Evolutionary conservation across 2,113 vertebrate species (phyloP).

Genomic region (Tauraco erythrolophus): DNA sequence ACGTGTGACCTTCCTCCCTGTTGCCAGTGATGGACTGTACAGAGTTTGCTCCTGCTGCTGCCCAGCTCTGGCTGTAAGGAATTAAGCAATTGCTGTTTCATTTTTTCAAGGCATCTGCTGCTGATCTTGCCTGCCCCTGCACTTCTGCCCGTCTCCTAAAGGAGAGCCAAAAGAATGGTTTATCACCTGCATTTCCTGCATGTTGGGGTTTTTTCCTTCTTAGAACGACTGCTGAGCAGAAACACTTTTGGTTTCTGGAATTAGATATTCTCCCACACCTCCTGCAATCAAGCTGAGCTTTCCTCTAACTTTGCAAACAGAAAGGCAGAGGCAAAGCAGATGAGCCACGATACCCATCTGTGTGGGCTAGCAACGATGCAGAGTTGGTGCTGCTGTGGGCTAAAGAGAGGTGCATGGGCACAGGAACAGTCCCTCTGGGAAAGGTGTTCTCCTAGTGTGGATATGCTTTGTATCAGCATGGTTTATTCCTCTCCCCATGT

Average conservation of each 20-base stretch:
- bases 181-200: not conserved
- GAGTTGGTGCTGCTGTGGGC: not conserved
- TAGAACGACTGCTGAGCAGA: not conserved
- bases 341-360: not conserved
- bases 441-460: not conserved
- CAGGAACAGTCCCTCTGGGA: not conserved
- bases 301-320: not conserved
- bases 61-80: not conserved
- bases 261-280: not conserved
- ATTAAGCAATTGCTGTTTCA: not conserved
- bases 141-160: not conserved
- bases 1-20: not conserved
- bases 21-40: fast-evolving
- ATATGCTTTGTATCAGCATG: not conserved
- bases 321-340: not conserved
- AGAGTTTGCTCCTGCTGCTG: not conserved
- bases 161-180: not conserved
- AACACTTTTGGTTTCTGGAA: not conserved
- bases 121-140: not conserved
- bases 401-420: not conserved
- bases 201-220: not conserved
- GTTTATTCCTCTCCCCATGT: not conserved
- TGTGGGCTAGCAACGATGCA: not conserved
- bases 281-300: not conserved
- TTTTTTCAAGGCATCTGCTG: not conserved